Percentiles rank a stretch among this genome's conserved stretches.
phyloP scores from a whole-genome alignment of 2,113 vertebrate species.

The Raphicerus campestris region DNA sequence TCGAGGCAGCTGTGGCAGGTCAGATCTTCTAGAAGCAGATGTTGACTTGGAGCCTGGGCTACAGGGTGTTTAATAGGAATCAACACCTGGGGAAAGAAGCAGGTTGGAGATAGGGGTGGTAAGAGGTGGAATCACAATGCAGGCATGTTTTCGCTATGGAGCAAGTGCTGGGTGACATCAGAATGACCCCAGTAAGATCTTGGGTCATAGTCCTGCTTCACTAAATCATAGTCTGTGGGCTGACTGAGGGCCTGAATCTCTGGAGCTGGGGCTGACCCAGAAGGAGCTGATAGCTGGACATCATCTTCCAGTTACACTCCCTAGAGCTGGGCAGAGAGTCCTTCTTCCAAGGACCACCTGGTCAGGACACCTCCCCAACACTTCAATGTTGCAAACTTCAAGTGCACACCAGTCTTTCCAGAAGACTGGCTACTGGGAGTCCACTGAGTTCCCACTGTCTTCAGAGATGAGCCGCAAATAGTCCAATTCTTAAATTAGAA shows the following conservation, averaged over 20 bases:
- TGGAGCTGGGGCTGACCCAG: no score
- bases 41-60: background rate
- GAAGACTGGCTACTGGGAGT: background rate
- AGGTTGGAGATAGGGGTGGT: background rate
- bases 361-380: background rate
- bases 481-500: slow-evolving; percentile 62
- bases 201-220: background rate
- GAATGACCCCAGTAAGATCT: background rate
- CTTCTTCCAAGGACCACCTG: background rate
- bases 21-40: no score
- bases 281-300: background rate
- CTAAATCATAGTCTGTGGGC: background rate
- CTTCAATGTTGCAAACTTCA: background rate
- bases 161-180: background rate
- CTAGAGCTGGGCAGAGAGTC: background rate
- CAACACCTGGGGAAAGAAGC: background rate
- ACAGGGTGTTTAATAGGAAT: background rate
- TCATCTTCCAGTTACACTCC: background rate
- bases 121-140: background rate
- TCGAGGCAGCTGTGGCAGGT: no score
- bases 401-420: background rate
- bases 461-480: slow-evolving; percentile 34
- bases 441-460: slow-evolving; percentile 20
- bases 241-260: background rate
- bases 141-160: background rate